These are phyloP conservation scores for Nannospalax galili DNA, from an alignment of 2,113 vertebrate genomes.

Conservation along the genomic window DNA sequence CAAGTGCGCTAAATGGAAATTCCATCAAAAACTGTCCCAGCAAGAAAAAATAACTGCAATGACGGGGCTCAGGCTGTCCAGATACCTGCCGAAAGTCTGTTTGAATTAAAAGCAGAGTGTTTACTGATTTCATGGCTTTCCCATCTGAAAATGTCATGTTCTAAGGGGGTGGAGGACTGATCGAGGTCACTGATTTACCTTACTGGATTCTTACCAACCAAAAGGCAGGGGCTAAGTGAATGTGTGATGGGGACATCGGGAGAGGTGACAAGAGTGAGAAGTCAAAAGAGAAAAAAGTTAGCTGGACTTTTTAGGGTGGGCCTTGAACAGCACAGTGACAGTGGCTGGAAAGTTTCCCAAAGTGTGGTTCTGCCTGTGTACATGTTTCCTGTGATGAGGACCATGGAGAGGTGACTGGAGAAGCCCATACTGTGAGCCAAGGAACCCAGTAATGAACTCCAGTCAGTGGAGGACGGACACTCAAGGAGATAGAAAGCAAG, in stretches of 20 bases:
- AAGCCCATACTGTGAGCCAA: neutral
- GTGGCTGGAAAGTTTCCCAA: neutral
- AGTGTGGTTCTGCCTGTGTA: neutral
- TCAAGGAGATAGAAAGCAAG: neutral
- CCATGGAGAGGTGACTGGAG: neutral
- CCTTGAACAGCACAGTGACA: conserved; percentile 24
- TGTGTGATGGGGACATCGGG: conserved; percentile 39
- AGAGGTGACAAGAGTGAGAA: conserved; percentile 52
- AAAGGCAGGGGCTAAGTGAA: conserved; percentile 31
- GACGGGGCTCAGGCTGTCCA: neutral
- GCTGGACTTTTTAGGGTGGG: neutral
- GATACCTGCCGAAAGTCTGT: conserved; percentile 34
- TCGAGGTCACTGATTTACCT: conserved; percentile 58
- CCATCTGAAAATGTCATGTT: conserved; percentile 64
- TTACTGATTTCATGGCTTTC: conserved; percentile 56
- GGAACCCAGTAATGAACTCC: neutral
- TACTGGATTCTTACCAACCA: conserved; percentile 46
- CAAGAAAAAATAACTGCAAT: conserved; percentile 54
- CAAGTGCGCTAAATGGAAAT: conserved; percentile 64
- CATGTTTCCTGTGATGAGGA: conserved; percentile 14
- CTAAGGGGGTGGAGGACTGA: neutral
- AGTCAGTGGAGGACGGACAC: neutral
- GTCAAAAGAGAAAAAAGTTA: conserved; percentile 36
- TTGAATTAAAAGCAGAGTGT: conserved; percentile 60
- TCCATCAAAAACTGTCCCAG: conserved; percentile 58